Evolutionary conservation across 1,140 invertebrate genomes (phyloP).

Genomic region (Drosophila oshimai): DNA sequence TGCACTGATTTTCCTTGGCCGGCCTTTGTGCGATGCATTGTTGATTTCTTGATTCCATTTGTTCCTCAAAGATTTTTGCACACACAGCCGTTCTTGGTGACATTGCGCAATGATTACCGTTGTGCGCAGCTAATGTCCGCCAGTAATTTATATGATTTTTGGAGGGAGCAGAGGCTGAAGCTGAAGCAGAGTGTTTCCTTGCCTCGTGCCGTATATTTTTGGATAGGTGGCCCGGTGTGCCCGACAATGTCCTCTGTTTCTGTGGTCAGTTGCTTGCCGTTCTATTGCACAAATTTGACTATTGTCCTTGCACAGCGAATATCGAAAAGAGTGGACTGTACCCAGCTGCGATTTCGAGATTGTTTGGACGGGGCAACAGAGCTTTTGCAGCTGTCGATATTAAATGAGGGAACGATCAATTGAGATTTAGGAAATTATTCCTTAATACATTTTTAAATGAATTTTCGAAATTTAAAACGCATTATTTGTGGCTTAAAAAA

Average conservation of each 20-base stretch:
- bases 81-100: slow-evolving; percentile 32
- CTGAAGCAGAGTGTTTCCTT: slow-evolving; percentile 17
- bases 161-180: neutral
- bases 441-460: neutral
- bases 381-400: slow-evolving; percentile 63
- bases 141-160: slow-evolving; percentile 73
- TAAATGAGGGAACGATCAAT: neutral
- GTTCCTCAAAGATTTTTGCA: slow-evolving; percentile 55
- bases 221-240: slow-evolving; percentile 59
- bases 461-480: no score
- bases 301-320: slow-evolving; percentile 43
- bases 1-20: slow-evolving; percentile 66
- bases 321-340: slow-evolving; percentile 4
- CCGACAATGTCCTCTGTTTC: slow-evolving; percentile 32
- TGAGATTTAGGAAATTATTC: neutral
- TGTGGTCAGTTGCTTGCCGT: slow-evolving; percentile 65
- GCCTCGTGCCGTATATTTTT: slow-evolving; percentile 58
- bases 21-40: slow-evolving; percentile 57
- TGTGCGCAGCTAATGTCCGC: slow-evolving; percentile 57
- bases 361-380: slow-evolving; percentile 36
- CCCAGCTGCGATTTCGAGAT: slow-evolving; percentile 59
- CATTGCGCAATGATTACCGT: slow-evolving; percentile 72
- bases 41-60: slow-evolving; percentile 71
- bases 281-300: slow-evolving; percentile 76
- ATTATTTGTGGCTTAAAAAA: no score